Conservation (phyloP, 2,797 vertebrate genomes). For the Microctenopoma stevenorrisi region DNA sequence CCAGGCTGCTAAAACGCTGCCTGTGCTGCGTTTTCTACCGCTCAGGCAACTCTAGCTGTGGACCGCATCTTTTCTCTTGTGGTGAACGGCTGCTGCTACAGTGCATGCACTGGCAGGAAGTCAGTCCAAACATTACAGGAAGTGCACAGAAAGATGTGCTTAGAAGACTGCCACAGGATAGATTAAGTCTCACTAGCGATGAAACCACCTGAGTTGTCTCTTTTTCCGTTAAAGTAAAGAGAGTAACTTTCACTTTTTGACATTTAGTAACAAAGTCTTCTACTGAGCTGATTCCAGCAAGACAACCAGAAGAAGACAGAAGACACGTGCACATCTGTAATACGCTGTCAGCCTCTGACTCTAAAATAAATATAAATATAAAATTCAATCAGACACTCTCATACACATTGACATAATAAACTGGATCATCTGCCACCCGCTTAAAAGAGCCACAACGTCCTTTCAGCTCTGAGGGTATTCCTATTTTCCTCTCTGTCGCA, state of each 20-base stretch:
- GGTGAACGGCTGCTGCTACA: conserved; percentile 72
- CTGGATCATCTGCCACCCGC: background rate
- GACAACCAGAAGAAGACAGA: no score
- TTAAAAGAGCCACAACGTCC: background rate
- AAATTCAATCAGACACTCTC: background rate
- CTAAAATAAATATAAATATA: no score
- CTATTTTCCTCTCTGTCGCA: conserved; percentile 41
- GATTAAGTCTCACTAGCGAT: conserved; percentile 37
- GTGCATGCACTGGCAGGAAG: conserved; percentile 77
- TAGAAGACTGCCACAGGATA: conserved; percentile 50
- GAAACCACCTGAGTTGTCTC: conserved; percentile 52
- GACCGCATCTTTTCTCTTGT: conserved; percentile 70
- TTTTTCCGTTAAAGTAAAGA: conserved; percentile 52
- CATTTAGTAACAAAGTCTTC: background rate
- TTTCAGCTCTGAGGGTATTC: conserved; percentile 52
- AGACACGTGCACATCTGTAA: background rate
- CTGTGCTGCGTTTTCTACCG: conserved; percentile 10
- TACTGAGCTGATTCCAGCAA: background rate
- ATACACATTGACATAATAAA: background rate
- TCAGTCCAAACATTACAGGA: conserved; percentile 78
- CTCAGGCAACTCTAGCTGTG: conserved; percentile 33
- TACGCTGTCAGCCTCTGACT: background rate
- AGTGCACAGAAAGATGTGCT: conserved; percentile 64
- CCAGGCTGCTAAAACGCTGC: background rate
- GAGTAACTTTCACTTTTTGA: conserved; percentile 18